A percentile compares a stretch with the other conserved stretches of the same genome.
phyloP scores from a whole-genome alignment of 2,797 vertebrate genomes.

The Muscicapa comitata region DNA sequence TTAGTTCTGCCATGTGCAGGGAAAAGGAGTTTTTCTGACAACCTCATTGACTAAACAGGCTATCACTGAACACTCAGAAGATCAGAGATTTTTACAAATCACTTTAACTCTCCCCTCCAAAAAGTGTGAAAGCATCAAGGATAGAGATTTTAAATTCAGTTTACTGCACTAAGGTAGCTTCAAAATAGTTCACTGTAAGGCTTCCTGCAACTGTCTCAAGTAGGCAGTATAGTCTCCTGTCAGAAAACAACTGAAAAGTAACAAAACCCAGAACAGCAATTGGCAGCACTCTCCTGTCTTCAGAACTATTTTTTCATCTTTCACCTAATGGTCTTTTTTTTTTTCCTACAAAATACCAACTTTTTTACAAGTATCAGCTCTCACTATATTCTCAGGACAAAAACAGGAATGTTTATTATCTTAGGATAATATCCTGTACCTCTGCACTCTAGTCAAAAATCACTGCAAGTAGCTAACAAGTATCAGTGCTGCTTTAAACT shows the following conservation, averaged over 20 bases:
- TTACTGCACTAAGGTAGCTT: not conserved
- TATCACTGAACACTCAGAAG: not conserved
- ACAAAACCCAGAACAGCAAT: not conserved
- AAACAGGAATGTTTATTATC: not conserved
- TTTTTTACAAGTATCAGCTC: not conserved
- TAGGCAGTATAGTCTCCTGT: not conserved
- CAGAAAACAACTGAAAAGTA: not conserved
- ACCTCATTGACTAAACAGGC: not conserved
- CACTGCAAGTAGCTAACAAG: not conserved
- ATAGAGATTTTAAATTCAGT: not conserved
- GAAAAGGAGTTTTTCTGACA: not conserved
- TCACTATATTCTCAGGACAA: not conserved
- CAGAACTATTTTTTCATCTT: not conserved
- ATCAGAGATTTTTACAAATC: not conserved
- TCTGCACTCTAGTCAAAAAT: not conserved
- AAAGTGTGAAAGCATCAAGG: not conserved
- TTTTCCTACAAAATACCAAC: not conserved
- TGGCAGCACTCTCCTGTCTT: not conserved
- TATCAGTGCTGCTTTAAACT: not conserved
- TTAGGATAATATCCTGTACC: not conserved
- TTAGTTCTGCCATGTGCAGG: not conserved
- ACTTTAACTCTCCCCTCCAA: not conserved
- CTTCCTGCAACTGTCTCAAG: not conserved
- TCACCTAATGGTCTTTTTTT: not conserved
- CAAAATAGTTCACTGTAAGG: not conserved